Conservation (phyloP, 2,797 vertebrate species). For the Falco biarmicus region DNA sequence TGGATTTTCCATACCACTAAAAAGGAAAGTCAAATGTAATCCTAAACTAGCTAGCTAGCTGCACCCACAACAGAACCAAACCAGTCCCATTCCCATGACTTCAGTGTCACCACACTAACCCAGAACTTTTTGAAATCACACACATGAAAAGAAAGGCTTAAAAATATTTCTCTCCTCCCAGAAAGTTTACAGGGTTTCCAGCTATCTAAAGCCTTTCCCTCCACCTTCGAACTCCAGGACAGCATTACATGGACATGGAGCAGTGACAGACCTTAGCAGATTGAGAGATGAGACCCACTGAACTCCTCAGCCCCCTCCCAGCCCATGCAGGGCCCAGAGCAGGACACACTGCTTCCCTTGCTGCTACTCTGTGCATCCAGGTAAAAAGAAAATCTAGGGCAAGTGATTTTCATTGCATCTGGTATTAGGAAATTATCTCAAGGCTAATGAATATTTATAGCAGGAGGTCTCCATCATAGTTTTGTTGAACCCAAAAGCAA, state of each 20-base stretch:
- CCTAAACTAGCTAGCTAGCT: background rate
- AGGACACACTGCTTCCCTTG: background rate
- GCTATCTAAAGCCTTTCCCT: background rate
- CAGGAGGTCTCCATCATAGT: background rate
- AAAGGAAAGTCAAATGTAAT: background rate
- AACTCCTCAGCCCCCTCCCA: background rate
- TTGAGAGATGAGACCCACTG: rapidly evolving
- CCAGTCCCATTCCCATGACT: background rate
- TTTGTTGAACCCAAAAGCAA: constrained; percentile 1
- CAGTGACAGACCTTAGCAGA: background rate
- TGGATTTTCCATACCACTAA: background rate
- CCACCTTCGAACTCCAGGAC: background rate
- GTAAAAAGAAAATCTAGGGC: background rate
- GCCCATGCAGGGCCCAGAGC: background rate
- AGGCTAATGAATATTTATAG: background rate
- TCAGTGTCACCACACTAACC: background rate
- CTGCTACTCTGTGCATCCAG: background rate
- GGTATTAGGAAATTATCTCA: background rate
- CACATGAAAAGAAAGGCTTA: background rate
- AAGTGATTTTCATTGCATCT: background rate
- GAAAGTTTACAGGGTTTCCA: background rate
- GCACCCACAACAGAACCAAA: background rate
- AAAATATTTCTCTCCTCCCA: background rate
- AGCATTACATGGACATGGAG: rapidly evolving
- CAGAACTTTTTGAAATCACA: background rate